Base-by-base conservation (phyloP, 23 tunicate genomes). In the Diplosoma virens region DNA sequence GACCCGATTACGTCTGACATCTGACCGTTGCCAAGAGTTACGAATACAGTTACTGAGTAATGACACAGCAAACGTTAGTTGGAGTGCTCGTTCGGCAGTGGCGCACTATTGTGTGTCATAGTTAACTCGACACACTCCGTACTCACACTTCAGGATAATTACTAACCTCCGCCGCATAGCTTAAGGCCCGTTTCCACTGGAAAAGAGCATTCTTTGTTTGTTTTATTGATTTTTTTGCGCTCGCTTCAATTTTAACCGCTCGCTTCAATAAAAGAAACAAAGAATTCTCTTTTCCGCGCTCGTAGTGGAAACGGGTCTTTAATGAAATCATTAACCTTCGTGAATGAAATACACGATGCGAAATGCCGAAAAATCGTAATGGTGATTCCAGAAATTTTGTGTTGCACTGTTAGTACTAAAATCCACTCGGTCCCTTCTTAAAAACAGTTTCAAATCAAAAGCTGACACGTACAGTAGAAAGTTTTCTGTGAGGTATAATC, bases 71-170 rank as follows among this genome's bases (percentile, higher is more conserved):
- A 9, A 41, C 50, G 50, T 41, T 41, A 41, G 50, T 41, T 41
- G 50, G 50, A 41, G 50, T 41, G 50, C 50, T 41, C 50, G 50
- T 41, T 41, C 50, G 50, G 50, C 50, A 41, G 50, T 41, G 50
- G 50, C 14, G 50, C 50, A 41, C 50, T 41, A 41, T 41, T 41
- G 50, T 41, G 14, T n/a, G n/a, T n/a, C n/a, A n/a, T n/a, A n/a
- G n/a, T n/a, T n/a, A n/a, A n/a, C n/a, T n/a, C n/a, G n/a, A n/a
- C n/a, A 9, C 50, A 41, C 50, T 41, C 50, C 50, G 50, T 41
- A 41, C 50, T 41, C 50, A 14, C 50, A 41, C 50, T 41, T 41
- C 50, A 41, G 50, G 50, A 41, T 14, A 41, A 41, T 41, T 9
- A 41, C 50, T 41, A 41, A 41, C 50, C 50, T 41, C 50, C 50